Conservation (phyloP, 2,113 vertebrate species). For the Pygoscelis antarcticus region DNA sequence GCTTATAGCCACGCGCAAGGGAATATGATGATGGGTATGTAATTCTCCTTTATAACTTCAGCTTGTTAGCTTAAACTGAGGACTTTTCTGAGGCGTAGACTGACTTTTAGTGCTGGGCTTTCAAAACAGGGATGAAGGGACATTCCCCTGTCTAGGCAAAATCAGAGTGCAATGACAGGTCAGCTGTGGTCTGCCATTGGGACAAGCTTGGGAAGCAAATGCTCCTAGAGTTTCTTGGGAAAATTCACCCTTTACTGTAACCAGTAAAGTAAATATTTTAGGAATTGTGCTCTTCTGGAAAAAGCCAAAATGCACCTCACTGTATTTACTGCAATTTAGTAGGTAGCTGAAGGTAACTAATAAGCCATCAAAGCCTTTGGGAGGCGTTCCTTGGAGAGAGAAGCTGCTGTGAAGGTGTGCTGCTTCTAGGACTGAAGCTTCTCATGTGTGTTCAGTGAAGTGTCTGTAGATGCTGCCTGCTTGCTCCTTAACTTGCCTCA, state of each 20-base stretch:
- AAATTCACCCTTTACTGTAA: not conserved
- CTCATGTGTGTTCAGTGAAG: accelerated
- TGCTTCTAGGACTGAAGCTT: not conserved
- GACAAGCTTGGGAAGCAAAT: not conserved
- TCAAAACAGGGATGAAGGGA: not conserved
- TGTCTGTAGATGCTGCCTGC: not conserved
- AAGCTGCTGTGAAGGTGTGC: not conserved
- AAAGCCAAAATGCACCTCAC: not conserved
- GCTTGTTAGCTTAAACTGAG: not conserved
- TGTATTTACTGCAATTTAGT: not conserved
- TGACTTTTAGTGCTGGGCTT: not conserved
- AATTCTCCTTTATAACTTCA: not conserved
- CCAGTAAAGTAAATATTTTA: not conserved
- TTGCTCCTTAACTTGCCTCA: accelerated
- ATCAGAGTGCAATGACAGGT: accelerated
- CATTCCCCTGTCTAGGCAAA: accelerated
- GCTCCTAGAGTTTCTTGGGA: not conserved
- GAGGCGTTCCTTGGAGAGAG: not conserved
- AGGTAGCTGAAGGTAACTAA: not conserved
- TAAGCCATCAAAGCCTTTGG: not conserved
- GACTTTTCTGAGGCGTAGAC: accelerated
- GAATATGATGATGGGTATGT: accelerated
- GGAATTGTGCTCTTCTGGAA: not conserved
- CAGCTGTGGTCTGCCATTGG: not conserved
- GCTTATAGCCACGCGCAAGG: accelerated